A percentile compares a stretch with the other conserved stretches of the same genome.
These are phyloP conservation scores for Acinonyx jubatus DNA, from an alignment of 2,113 vertebrate species.

Conservation along the genomic window DNA sequence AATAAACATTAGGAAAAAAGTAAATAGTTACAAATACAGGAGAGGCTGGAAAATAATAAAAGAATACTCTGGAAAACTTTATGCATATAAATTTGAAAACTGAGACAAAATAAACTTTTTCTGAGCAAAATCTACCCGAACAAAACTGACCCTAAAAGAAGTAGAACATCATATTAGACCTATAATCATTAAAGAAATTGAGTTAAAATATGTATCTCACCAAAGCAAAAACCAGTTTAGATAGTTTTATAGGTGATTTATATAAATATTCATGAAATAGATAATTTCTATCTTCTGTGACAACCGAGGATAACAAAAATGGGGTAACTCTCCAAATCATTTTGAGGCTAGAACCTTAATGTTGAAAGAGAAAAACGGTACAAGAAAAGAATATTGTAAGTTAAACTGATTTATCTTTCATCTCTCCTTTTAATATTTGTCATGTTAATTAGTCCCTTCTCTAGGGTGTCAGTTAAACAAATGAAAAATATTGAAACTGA, in stretches of 20 bases:
- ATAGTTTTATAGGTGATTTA: not conserved
- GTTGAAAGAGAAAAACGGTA: not conserved
- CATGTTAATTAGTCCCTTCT: not conserved
- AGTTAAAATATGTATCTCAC: not conserved
- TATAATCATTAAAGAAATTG: not conserved
- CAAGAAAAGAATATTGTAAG: not conserved
- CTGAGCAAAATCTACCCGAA: not conserved
- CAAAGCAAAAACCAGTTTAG: not conserved
- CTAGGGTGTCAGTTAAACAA: not conserved
- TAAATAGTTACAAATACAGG: not conserved
- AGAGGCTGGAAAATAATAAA: not conserved
- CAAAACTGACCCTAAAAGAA: not conserved
- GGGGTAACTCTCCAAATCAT: not conserved
- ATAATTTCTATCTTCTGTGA: not conserved
- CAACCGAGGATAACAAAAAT: not conserved
- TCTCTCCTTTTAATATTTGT: not conserved
- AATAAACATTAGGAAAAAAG: not conserved
- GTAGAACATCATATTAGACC: not conserved
- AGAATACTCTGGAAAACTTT: not conserved
- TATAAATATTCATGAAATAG: not conserved
- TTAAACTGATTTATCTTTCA: not conserved
- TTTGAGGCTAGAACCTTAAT: not conserved
- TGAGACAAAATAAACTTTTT: not conserved
- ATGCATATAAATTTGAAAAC: not conserved
- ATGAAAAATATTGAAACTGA: not conserved